A percentile compares a stretch with the other conserved stretches of the same genome.
Conservation (phyloP, 2,888 invertebrate genomes). For the Chrysodeixis includens region DNA sequence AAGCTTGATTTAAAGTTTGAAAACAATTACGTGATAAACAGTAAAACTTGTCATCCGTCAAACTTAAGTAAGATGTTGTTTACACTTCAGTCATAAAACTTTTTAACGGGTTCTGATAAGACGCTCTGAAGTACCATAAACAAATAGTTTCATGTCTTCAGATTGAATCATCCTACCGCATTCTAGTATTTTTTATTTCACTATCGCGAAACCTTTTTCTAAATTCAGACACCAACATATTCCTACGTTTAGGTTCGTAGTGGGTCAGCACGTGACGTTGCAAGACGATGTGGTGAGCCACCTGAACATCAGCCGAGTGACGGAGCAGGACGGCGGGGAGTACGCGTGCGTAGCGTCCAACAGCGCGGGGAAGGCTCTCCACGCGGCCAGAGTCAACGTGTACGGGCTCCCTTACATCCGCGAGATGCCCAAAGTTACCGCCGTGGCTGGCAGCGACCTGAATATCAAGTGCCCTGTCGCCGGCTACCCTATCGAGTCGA, state of each 20-base stretch:
- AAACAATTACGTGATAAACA: neutral
- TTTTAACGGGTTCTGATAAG: conserved; percentile 50
- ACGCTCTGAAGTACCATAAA: conserved; percentile 31
- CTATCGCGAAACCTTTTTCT: conserved; percentile 28
- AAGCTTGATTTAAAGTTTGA: no score
- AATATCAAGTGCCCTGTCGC: conserved; percentile 97
- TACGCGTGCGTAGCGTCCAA: conserved; percentile 96
- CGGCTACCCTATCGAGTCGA: conserved; percentile 95
- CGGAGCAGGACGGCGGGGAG: conserved; percentile 97
- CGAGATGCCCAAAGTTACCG: conserved; percentile 96
- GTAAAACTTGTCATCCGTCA: conserved; percentile 34
- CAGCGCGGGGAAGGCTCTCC: conserved; percentile 93
- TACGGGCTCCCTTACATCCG: conserved; percentile 96
- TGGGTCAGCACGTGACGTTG: conserved; percentile 97
- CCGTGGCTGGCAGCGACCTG: conserved; percentile 95
- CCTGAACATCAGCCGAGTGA: conserved; percentile 96
- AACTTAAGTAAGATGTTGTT: conserved; percentile 35
- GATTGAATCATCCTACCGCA: neutral
- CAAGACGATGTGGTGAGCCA: conserved; percentile 98
- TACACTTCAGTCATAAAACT: conserved; percentile 39
- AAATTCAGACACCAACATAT: conserved; percentile 52
- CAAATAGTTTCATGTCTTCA: conserved; percentile 1
- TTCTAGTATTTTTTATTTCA: neutral
- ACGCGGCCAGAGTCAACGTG: conserved; percentile 96
- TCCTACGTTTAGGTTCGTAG: conserved; percentile 91